Evolutionary conservation across 2,888 invertebrate species (phyloP).

Genomic region (Siphlonurus alternatus): DNA sequence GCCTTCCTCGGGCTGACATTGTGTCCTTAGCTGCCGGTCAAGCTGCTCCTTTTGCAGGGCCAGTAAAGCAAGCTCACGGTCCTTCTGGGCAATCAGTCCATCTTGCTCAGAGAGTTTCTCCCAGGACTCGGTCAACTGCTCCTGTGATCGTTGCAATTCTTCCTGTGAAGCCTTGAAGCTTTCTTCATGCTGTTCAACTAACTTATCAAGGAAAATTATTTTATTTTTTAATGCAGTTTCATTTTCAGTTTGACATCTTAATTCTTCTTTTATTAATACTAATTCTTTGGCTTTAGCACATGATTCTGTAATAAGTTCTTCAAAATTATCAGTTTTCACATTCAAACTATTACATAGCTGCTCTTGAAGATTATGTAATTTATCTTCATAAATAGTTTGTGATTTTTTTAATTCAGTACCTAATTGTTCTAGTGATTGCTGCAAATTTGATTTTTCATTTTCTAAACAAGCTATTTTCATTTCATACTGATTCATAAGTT

Average conservation of each 20-base stretch:
- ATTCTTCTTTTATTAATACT: not conserved
- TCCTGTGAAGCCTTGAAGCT: not conserved
- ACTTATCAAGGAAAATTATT: not conserved
- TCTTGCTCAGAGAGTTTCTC: not conserved
- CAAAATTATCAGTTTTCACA: constrained; percentile 3
- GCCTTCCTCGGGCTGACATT: not conserved
- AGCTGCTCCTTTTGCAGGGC: not conserved
- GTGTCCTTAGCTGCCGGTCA: not conserved
- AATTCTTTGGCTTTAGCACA: constrained; percentile 4
- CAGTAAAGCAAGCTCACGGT: not conserved
- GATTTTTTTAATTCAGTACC: not conserved
- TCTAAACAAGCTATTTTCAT: not conserved
- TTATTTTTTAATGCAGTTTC: not conserved
- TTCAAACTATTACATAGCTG: constrained; percentile 1
- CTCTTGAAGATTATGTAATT: not conserved
- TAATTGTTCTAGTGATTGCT: not conserved
- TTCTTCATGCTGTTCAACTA: not conserved
- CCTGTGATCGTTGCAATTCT: not conserved
- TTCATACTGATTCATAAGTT: not conserved
- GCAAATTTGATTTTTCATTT: not conserved
- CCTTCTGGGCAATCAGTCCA: not conserved
- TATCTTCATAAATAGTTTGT: not conserved
- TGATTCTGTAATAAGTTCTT: constrained; percentile 1
- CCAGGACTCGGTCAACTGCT: not conserved
- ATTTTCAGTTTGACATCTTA: not conserved